Percentiles rank a stretch among this genome's conserved stretches.
Evolutionary conservation across 2,888 invertebrate genomes (phyloP).

Genomic region (Xestobium rufovillosum): DNA sequence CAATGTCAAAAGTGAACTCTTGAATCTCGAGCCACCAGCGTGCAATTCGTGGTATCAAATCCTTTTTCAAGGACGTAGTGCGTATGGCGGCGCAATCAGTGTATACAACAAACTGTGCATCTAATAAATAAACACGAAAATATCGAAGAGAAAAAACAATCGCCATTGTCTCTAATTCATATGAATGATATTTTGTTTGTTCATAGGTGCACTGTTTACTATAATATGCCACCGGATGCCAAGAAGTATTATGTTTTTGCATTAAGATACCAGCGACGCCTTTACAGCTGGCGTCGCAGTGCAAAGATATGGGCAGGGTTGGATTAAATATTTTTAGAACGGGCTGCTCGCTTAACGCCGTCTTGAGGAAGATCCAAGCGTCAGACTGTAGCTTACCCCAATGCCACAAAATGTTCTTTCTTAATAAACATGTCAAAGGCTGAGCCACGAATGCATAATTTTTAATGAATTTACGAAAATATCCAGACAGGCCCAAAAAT

Average conservation of each 20-base stretch:
- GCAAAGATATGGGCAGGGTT: not conserved
- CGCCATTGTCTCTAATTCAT: conserved; percentile 1
- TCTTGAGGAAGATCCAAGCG: not conserved
- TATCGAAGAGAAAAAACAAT: not conserved
- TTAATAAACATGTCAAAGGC: not conserved
- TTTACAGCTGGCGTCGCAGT: not conserved
- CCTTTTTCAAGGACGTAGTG: not conserved
- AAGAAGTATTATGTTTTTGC: not conserved
- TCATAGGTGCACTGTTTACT: not conserved
- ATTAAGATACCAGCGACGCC: not conserved
- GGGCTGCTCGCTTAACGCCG: not conserved
- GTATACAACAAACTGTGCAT: not conserved
- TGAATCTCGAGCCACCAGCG: not conserved
- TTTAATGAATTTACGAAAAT: conserved; percentile 1
- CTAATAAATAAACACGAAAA: not conserved
- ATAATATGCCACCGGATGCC: not conserved
- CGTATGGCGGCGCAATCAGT: not conserved
- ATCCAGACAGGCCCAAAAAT: conserved; percentile 1
- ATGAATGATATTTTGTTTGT: not conserved
- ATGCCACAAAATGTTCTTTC: not conserved
- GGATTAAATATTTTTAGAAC: not conserved
- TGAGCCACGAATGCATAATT: not conserved
- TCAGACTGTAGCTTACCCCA: not conserved
- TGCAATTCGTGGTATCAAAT: not conserved
- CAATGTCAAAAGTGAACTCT: not conserved